Evolutionary conservation across 2,113 vertebrate genomes (phyloP).

Genomic region (Rhea americana): DNA sequence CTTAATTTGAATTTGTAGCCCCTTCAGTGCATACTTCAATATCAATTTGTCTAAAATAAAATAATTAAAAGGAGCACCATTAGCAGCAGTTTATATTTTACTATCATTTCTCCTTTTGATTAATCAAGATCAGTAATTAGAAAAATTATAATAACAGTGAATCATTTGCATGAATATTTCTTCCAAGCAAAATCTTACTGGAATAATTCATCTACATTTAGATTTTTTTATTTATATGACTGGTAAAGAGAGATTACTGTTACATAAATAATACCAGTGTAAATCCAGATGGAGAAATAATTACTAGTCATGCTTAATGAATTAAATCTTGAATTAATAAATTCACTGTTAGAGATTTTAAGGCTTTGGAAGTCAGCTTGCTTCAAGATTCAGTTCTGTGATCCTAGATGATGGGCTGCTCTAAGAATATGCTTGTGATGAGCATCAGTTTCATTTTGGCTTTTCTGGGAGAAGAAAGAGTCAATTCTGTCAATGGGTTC

Average conservation of each 20-base stretch:
- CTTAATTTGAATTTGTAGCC: background rate
- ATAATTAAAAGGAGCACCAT: background rate
- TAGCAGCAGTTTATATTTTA: background rate
- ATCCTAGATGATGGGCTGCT: background rate
- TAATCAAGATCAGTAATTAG: background rate
- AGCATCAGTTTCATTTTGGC: background rate
- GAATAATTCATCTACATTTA: background rate
- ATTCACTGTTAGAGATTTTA: background rate
- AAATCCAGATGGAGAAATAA: constrained; percentile 44
- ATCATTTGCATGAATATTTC: background rate
- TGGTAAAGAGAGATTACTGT: background rate
- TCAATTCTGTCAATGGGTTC: background rate
- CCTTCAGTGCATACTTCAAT: background rate
- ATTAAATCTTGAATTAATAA: constrained; percentile 36
- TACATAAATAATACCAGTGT: constrained; percentile 1
- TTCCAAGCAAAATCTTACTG: background rate
- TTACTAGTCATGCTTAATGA: constrained; percentile 14
- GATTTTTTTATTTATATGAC: background rate
- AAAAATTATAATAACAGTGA: background rate
- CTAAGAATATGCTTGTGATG: background rate
- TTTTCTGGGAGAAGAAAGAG: background rate
- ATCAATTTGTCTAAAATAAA: background rate
- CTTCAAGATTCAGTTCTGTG: background rate
- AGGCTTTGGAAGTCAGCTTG: background rate
- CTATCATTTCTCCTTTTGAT: background rate